Evolutionary conservation across 1,140 invertebrate genomes (phyloP).

Genomic region (Colletes gigas): DNA sequence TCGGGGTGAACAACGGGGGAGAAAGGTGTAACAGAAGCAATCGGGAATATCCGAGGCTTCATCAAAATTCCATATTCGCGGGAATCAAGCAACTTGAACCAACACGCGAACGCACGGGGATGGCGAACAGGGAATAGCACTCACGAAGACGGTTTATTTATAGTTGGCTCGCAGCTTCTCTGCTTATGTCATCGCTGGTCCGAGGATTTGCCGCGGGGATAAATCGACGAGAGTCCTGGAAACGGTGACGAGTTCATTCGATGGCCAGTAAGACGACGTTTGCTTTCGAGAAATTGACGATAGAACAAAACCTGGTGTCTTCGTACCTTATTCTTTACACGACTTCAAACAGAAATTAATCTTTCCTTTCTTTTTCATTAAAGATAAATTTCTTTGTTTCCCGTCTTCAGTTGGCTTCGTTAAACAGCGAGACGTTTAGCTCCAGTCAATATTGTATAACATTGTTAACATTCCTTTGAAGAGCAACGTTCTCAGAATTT

Average conservation of each 20-base stretch:
- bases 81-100: slow-evolving; percentile 3
- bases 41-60: slow-evolving; percentile 25
- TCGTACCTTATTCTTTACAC: neutral
- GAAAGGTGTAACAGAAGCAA: slow-evolving; percentile 17
- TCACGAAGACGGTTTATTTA: slow-evolving; percentile 33
- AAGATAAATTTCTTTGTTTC: too few species aligned
- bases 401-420: too few species aligned
- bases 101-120: neutral
- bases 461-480: too few species aligned
- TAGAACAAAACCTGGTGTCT: neutral
- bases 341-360: too few species aligned
- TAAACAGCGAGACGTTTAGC: too few species aligned
- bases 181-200: slow-evolving; percentile 18
- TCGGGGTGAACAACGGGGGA: too few species aligned
- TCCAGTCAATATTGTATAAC: too few species aligned
- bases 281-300: neutral
- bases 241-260: neutral
- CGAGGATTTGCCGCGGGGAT: slow-evolving; percentile 4
- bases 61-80: slow-evolving; percentile 49
- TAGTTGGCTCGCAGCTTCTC: neutral
- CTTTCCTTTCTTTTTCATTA: too few species aligned
- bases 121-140: slow-evolving; percentile 32
- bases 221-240: neutral
- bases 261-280: neutral
- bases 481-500: too few species aligned